Conservation (phyloP, 2,113 vertebrate genomes). For the Anarrhichthys ocellatus region DNA sequence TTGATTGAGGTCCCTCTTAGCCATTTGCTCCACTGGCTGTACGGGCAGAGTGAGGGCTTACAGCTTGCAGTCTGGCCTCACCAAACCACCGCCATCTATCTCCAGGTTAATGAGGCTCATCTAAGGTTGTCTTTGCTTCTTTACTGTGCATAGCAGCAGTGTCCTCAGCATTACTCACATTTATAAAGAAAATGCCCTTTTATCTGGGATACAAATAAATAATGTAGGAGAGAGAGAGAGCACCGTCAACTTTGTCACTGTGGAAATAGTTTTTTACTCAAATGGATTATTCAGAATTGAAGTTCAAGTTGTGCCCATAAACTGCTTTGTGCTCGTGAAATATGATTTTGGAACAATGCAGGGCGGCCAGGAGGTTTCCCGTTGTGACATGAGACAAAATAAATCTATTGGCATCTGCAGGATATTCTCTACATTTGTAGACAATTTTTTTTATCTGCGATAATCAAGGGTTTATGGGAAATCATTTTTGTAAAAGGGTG, state of each 20-base stretch:
- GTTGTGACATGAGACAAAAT: not conserved
- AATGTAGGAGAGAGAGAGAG: not conserved
- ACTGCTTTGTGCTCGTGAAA: not conserved
- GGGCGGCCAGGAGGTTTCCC: not conserved
- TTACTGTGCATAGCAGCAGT: conserved; percentile 34
- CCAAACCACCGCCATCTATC: conserved; percentile 69
- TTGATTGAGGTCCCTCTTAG: conserved; percentile 71
- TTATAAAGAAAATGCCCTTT: not conserved
- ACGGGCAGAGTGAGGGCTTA: conserved; percentile 65
- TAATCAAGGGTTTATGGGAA: not conserved
- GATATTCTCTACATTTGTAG: not conserved
- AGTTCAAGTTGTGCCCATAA: not conserved
- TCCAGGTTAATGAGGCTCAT: conserved; percentile 70
- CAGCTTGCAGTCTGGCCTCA: conserved; percentile 63
- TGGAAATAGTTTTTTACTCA: not conserved
- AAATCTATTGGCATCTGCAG: not conserved
- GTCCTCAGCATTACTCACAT: conserved; percentile 28
- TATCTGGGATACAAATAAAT: not conserved
- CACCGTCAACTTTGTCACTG: not conserved
- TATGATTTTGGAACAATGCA: not conserved
- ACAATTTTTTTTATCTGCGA: not conserved
- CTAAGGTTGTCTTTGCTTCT: conserved; percentile 3
- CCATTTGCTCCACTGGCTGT: conserved; percentile 58
- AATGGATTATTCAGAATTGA: not conserved
- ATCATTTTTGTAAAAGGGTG: too few relatives aligned